A percentile compares a stretch with the other conserved stretches of the same genome.
phyloP scores from a whole-genome alignment of 2,113 vertebrate genomes.

The Elachura formosa region DNA sequence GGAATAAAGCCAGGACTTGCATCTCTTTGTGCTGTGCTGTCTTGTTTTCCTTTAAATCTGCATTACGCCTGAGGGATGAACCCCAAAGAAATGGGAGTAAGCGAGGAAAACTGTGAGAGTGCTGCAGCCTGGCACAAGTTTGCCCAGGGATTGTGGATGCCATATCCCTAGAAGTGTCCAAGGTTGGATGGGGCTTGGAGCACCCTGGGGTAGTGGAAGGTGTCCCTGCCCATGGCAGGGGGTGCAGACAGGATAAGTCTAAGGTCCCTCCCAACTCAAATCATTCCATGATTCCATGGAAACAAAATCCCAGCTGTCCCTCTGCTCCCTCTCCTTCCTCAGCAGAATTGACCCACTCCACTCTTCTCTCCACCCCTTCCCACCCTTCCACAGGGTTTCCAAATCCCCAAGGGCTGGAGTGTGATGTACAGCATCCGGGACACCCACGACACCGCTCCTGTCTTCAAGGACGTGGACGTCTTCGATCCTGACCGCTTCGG shows the following conservation, averaged over 20 bases:
- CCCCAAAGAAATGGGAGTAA: background rate
- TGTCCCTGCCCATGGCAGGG: background rate
- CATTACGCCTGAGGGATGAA: fast-evolving
- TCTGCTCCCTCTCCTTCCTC: background rate
- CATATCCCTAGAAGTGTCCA: background rate
- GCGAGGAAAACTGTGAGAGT: background rate
- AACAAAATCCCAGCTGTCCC: fast-evolving
- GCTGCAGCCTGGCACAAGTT: fast-evolving
- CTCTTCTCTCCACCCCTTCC: background rate
- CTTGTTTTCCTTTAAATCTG: background rate
- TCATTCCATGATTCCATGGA: fast-evolving
- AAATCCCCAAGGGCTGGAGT: conserved; percentile 98
- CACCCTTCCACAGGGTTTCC: conserved; percentile 81
- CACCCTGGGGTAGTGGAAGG: fast-evolving
- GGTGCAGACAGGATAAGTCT: background rate
- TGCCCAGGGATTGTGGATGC: background rate
- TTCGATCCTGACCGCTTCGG: conserved; percentile 94
- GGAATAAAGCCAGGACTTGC: background rate
- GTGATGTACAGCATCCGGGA: conserved; percentile 99
- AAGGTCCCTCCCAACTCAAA: background rate
- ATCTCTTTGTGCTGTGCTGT: fast-evolving
- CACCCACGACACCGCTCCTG: conserved; percentile 90
- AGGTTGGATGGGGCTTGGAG: background rate
- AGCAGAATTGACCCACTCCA: fast-evolving
- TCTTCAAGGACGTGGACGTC: conserved; percentile 89